Evolutionary conservation across 2,888 invertebrate species (phyloP).

Genomic region (Ochlodes sylvanus): DNA sequence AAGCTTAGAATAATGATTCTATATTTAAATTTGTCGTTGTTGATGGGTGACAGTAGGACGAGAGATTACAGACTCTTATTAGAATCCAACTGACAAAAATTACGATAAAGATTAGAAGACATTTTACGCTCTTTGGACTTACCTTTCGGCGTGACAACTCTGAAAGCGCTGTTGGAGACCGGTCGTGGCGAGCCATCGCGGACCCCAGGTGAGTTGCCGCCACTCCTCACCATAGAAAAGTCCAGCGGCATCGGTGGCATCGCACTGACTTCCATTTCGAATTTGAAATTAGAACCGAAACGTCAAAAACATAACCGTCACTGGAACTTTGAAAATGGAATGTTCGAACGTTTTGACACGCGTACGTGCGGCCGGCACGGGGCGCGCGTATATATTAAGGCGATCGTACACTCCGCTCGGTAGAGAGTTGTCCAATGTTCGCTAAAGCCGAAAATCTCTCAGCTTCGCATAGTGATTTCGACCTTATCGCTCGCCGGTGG

Average conservation of each 20-base stretch:
- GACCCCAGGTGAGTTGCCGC: slow-evolving; percentile 65
- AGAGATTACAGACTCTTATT: not conserved
- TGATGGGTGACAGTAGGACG: not conserved
- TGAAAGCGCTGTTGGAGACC: slow-evolving; percentile 86
- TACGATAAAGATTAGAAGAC: not conserved
- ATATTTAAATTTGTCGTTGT: no score
- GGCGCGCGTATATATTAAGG: slow-evolving; percentile 75
- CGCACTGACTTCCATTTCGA: slow-evolving; percentile 86
- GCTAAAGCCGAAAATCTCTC: slow-evolving; percentile 77
- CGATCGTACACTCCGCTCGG: slow-evolving; percentile 61
- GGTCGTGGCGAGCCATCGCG: slow-evolving; percentile 74
- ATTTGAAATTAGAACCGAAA: slow-evolving; percentile 52
- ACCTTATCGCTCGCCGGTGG: slow-evolving; percentile 76
- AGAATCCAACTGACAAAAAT: not conserved
- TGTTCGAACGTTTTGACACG: slow-evolving; percentile 46
- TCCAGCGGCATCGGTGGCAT: slow-evolving; percentile 87
- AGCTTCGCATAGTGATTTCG: slow-evolving; percentile 75
- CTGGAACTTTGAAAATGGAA: slow-evolving; percentile 53
- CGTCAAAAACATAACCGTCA: slow-evolving; percentile 49
- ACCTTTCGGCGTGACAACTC: slow-evolving; percentile 88
- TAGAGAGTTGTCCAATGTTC: slow-evolving; percentile 64
- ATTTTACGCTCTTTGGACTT: slow-evolving; percentile 46
- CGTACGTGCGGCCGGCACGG: slow-evolving; percentile 75
- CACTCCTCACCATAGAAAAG: slow-evolving; percentile 86
- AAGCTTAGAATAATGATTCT: no score